phyloP scores from a whole-genome alignment of 64 coral and sea anemone species.

The Montipora foliosa region DNA sequence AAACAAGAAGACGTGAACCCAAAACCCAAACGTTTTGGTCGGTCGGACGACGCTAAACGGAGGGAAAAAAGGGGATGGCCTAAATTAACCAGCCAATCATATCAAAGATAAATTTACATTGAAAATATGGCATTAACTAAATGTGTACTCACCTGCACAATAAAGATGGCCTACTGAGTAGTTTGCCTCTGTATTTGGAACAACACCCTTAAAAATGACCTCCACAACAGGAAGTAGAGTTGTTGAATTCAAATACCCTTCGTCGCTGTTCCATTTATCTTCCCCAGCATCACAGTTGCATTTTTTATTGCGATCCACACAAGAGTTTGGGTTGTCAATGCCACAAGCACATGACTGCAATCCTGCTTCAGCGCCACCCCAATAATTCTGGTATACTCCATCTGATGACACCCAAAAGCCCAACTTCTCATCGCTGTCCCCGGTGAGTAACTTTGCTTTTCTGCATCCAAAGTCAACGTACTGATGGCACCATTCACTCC shows the following conservation, averaged over 20 bases:
- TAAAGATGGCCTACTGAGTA: constrained; percentile 80
- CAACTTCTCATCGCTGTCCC: background rate
- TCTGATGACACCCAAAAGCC: constrained; percentile 73
- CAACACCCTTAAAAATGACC: constrained; percentile 79
- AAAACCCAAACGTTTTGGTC: too few species aligned
- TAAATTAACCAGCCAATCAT: too few species aligned
- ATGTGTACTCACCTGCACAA: constrained; percentile 62
- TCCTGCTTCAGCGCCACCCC: constrained; percentile 72
- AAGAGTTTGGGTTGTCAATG: constrained; percentile 25
- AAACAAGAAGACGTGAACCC: too few species aligned
- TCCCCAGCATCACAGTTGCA: constrained; percentile 87
- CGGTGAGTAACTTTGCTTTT: constrained; percentile 49
- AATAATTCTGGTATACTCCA: constrained; percentile 74
- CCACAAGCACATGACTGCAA: constrained; percentile 70
- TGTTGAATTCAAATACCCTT: constrained; percentile 57
- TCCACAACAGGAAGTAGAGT: constrained; percentile 75
- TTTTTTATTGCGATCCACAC: constrained; percentile 32
- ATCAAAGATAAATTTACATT: background rate
- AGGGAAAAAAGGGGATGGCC: too few species aligned
- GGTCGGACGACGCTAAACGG: too few species aligned
- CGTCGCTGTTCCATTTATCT: constrained; percentile 47
- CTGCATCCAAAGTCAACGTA: constrained; percentile 87
- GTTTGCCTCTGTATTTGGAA: constrained; percentile 57
- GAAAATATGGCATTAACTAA: background rate
- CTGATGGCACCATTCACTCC: constrained; percentile 73